Base-by-base conservation (phyloP, 1,140 invertebrate species). In the Apis florea region DNA sequence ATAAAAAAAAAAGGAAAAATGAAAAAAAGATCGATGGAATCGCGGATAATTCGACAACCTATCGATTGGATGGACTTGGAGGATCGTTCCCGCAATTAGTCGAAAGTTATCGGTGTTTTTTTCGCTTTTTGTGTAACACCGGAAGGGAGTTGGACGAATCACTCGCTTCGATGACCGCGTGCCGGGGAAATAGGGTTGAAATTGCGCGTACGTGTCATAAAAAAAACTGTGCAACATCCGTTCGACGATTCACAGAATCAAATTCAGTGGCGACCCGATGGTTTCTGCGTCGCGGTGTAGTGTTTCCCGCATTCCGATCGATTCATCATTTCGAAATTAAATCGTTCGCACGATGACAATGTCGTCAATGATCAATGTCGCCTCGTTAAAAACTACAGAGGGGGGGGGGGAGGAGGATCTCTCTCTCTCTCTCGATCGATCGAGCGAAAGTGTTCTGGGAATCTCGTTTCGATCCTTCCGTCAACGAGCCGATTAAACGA, bases 291-390 rank as follows among this genome's bases (percentile, higher is more conserved):
- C 40, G n/a, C n/a, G n/a, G n/a, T n/a, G n/a, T n/a, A n/a, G n/a
- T n/a, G n/a, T n/a, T n/a, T n/a, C n/a, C n/a, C n/a, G 26, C 49
- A 66, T 49, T 21, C 11, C 51, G 40, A 2, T 19, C 51, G 17
- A 58, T 66, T 56, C 40, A 5, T 19, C 75, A 66, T 12, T 40
- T 40, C 58, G 63, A 58, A 82, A 82, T 82, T 78, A 66, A 82
- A 78, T 71, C 64, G 67, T 63, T 66, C 24, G 31, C 31, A 40
- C 31, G 5, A 31, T 2, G 31, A 40, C 31, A n/a, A n/a, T n/a
- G n/a, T n/a, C n/a, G n/a, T n/a, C n/a, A n/a, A n/a, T n/a, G 31
- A 40, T 31, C 31, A 3, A 31, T 31, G 31, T 40, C 31, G n/a
- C n/a, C n/a, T n/a, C n/a, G 31, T 40, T 40, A 5, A 40, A 40